These are phyloP conservation scores for Numida meleagris DNA, from an alignment of 2,113 vertebrate genomes.

Conservation along the genomic window DNA sequence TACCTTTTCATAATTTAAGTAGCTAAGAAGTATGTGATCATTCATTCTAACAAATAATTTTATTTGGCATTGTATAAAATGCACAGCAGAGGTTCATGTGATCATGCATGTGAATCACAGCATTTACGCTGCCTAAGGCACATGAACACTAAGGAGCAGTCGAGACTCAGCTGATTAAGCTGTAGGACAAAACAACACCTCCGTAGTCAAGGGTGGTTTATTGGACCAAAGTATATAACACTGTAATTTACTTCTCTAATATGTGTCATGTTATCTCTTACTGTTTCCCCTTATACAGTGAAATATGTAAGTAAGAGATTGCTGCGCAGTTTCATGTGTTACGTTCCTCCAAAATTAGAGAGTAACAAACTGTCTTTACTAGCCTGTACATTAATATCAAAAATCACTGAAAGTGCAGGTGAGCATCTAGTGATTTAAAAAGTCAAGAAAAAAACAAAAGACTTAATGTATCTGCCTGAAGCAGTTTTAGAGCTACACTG, in stretches of 20 bases:
- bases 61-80: neutral
- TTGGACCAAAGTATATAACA: constrained; percentile 71
- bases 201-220: constrained; percentile 72
- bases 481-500: constrained; percentile 56
- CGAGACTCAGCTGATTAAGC: constrained; percentile 71
- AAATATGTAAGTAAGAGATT: constrained; percentile 74
- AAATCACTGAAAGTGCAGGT: constrained; percentile 74
- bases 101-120: constrained; percentile 60
- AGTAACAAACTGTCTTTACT: constrained; percentile 79
- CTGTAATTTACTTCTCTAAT: constrained; percentile 81
- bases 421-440: constrained; percentile 68
- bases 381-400: constrained; percentile 63
- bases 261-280: constrained; percentile 72
- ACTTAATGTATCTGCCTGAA: constrained; percentile 66
- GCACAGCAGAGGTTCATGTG: neutral
- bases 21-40: constrained; percentile 29
- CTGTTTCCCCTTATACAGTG: constrained; percentile 75
- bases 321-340: constrained; percentile 65
- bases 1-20: constrained; percentile 47
- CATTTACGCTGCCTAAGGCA: constrained; percentile 59
- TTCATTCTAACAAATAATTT: constrained; percentile 53
- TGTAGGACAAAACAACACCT: constrained; percentile 74
- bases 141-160: constrained; percentile 17
- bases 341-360: constrained; percentile 77
- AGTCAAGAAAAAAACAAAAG: constrained; percentile 70